Percentiles rank a stretch among this genome's conserved stretches.
phyloP scores from a whole-genome alignment of 2,113 vertebrate genomes.

The Dasyornis broadbenti region DNA sequence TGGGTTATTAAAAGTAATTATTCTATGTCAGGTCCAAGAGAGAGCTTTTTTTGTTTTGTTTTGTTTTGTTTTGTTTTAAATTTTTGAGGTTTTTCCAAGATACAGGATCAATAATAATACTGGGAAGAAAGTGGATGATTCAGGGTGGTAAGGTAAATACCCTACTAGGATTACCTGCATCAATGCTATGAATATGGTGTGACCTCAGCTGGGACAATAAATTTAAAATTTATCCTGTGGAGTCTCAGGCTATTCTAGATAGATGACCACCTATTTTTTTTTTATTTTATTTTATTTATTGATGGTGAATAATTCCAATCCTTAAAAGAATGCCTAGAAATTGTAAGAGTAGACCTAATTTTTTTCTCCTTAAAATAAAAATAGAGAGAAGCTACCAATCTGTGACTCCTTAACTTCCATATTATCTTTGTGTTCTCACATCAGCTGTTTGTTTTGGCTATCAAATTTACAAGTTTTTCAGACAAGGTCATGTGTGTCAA shows the following conservation, averaged over 20 bases:
- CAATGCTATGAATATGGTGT: not conserved
- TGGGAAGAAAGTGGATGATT: not conserved
- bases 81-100: not conserved
- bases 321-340: not conserved
- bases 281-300: not conserved
- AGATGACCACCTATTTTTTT: not conserved
- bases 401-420: not conserved
- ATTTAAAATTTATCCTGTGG: not conserved
- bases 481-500: not conserved
- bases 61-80: not conserved
- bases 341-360: fast-evolving
- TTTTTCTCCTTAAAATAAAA: not conserved
- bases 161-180: not conserved
- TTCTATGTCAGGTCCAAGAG: not conserved
- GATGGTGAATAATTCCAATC: not conserved
- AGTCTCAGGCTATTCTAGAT: not conserved
- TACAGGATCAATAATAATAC: not conserved
- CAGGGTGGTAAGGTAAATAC: not conserved
- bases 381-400: not conserved
- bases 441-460: slow-evolving; percentile 32
- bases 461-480: not conserved
- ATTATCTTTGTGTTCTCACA: not conserved
- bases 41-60: not conserved
- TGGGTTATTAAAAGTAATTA: not conserved
- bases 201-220: not conserved